Evolutionary conservation across 2,113 vertebrate species (phyloP).

Genomic region (Boulengeromyrus knoepffleri): DNA sequence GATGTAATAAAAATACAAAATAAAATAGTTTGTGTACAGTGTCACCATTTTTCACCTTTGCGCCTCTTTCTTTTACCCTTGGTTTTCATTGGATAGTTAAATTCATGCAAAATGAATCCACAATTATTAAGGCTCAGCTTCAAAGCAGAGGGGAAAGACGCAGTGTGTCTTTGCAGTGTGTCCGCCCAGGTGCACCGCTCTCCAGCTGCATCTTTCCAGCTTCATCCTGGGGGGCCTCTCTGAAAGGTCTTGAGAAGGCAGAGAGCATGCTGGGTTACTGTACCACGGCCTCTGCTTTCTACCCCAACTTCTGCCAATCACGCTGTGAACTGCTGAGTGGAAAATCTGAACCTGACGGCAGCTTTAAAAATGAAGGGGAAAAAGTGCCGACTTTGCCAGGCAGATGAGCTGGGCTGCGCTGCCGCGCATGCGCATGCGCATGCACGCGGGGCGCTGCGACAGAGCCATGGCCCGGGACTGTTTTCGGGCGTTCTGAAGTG

Average conservation of each 20-base stretch:
- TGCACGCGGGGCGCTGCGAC: neutral
- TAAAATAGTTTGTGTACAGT: neutral
- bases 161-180: neutral
- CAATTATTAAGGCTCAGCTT: neutral
- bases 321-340: conserved; percentile 6
- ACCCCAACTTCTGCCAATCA: neutral
- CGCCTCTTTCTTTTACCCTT: neutral
- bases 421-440: neutral
- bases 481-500: conserved; percentile 45
- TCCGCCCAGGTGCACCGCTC: neutral
- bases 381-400: neutral
- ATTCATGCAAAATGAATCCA: neutral
- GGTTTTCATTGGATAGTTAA: neutral
- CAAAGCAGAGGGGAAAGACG: neutral
- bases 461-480: neutral
- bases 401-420: neutral
- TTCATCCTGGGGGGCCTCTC: neutral
- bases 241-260: conserved; percentile 3
- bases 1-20: neutral
- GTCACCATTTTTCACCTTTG: neutral
- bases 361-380: neutral
- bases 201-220: neutral
- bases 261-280: neutral
- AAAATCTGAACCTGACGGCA: neutral
- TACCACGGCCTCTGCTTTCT: neutral